phyloP scores from a whole-genome alignment of 2,797 vertebrate species.

The Sus cebifrons region DNA sequence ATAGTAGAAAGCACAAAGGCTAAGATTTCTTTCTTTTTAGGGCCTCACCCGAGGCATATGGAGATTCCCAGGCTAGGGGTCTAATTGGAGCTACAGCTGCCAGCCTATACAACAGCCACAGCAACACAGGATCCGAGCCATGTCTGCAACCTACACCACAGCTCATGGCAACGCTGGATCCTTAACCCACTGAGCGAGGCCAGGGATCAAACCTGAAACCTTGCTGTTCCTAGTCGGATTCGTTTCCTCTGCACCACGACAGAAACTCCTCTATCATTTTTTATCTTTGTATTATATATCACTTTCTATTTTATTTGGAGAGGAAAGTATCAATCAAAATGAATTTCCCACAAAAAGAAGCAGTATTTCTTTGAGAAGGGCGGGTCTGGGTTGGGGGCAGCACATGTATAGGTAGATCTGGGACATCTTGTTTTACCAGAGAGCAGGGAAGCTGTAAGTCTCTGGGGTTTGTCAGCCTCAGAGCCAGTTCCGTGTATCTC shows the following conservation, averaged over 20 bases:
- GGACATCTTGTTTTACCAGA: neutral
- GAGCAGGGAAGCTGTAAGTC: neutral
- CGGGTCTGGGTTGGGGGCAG: neutral
- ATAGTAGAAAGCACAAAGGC: neutral
- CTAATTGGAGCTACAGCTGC: too few species aligned
- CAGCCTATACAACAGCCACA: too few species aligned
- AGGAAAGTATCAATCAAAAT: neutral
- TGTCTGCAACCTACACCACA: too few species aligned
- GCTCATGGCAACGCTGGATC: too few species aligned
- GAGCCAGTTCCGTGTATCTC: neutral
- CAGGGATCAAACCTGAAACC: too few species aligned
- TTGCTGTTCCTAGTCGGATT: too few species aligned
- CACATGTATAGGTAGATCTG: too few species aligned
- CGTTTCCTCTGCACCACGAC: too few species aligned
- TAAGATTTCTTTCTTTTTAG: neutral
- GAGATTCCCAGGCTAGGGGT: too few species aligned
- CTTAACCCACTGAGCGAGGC: too few species aligned
- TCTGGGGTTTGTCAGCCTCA: neutral
- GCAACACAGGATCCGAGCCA: too few species aligned
- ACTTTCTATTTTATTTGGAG: neutral
- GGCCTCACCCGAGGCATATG: too few species aligned
- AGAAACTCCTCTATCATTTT: neutral
- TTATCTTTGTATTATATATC: neutral
- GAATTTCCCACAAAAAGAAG: neutral
- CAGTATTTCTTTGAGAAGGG: neutral